Conservation (phyloP, 2,113 vertebrate genomes). For the Anguilla japonica region DNA sequence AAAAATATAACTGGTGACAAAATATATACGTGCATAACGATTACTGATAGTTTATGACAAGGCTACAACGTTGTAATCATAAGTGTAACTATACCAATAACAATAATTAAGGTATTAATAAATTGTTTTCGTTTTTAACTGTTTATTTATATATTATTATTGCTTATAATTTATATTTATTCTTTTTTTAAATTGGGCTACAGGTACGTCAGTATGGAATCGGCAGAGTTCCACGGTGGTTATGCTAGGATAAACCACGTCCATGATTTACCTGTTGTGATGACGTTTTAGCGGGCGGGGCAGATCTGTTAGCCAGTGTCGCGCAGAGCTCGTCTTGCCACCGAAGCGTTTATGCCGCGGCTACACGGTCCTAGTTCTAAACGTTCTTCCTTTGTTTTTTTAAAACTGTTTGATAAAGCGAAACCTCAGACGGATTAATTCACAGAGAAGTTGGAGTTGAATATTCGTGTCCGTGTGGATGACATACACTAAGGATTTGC, state of each 20-base stretch:
- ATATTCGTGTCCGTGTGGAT: background rate
- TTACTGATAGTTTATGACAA: too few relatives aligned
- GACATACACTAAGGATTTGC: background rate
- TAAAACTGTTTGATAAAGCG: background rate
- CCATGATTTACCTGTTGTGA: slow-evolving; percentile 2
- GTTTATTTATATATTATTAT: too few relatives aligned
- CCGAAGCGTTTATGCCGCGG: background rate
- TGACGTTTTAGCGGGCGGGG: background rate
- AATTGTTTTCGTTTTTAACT: too few relatives aligned
- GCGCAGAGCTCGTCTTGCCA: background rate
- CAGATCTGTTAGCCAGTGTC: background rate
- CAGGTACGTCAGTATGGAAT: background rate
- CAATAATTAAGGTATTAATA: too few relatives aligned
- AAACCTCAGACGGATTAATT: background rate
- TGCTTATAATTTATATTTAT: too few relatives aligned
- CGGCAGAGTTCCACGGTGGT: background rate
- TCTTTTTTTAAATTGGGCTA: background rate
- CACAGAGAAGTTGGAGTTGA: background rate
- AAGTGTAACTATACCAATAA: too few relatives aligned
- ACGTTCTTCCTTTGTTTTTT: background rate
- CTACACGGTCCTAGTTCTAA: background rate
- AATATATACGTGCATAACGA: too few relatives aligned
- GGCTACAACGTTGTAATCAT: too few relatives aligned
- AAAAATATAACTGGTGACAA: too few relatives aligned
- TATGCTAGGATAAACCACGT: background rate